Evolutionary conservation across 1,140 invertebrate species (phyloP), one percentile per base, ranked within the genome.

Genomic region (Drosophila arawakana): DNA sequence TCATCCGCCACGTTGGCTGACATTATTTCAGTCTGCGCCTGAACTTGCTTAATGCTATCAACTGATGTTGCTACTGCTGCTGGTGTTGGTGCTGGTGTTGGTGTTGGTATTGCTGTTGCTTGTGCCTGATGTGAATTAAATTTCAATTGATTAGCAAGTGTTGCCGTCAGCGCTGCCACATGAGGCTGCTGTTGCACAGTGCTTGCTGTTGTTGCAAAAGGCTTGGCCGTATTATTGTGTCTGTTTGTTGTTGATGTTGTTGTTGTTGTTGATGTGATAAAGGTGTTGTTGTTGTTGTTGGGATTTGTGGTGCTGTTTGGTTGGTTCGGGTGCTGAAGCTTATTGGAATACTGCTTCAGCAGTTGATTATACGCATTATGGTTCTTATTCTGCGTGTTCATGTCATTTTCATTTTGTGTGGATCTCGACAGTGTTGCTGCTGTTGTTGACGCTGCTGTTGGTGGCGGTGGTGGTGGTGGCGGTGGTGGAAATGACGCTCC

Each of bases 141-240:
- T 89, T 91, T 91, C 77, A 91, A 91, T 88, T 91, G 85, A 90
- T 91, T 91, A 91, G 85, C 78, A 57, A 91, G 78, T 71, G 90
- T 88, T 72, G 90, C 82, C 72, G 82, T 79, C 55, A 91, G 49
- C 43, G 90, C 82, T 60, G 81, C 90, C 78, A 90, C 90, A 76
- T 81, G 78, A 41, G 84, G 75, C 76, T 88, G 82, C 47, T 69
- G 73, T 43, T 77, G 70, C 49, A 65, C 70, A 34, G 73, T 63
- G 55, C 67, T 39, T 41, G 67, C 18, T 59, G 68, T 54, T 76
- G 52, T 55, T 69, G 79, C 57, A 54, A 77, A 73, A 60, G 71
- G 77, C 57, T 80, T 90, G 61, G 73, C 67, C 59, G 71, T 86
- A 52, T 76, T 77, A 71, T 84, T 88, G 76, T 79, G 69, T 85